Conservation (phyloP, 2,113 vertebrate genomes). For the Grantiella picta region DNA sequence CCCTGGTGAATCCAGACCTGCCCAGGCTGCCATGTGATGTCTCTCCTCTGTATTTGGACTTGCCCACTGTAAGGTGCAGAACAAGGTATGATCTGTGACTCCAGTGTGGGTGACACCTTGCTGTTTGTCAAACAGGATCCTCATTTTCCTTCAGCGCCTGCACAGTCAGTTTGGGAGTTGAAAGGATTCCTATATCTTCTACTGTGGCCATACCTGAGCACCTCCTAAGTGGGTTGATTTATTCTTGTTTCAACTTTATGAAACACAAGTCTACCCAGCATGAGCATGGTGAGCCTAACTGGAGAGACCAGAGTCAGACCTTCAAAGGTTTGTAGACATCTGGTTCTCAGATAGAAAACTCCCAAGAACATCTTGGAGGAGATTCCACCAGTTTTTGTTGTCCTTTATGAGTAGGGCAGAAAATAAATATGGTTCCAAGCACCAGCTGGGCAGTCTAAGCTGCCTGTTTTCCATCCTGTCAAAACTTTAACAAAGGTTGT, state of each 20-base stretch:
- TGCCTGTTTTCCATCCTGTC: not conserved
- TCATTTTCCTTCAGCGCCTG: not conserved
- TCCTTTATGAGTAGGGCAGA: not conserved
- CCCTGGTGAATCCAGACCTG: slow-evolving; percentile 11
- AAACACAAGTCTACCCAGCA: not conserved
- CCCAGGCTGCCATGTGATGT: slow-evolving; percentile 48
- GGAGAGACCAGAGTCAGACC: not conserved
- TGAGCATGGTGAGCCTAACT: not conserved
- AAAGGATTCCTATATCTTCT: not conserved
- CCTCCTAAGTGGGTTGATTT: not conserved
- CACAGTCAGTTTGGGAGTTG: not conserved
- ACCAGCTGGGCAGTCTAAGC: not conserved
- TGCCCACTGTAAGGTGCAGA: slow-evolving; percentile 23
- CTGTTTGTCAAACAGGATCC: not conserved
- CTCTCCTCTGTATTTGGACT: not conserved
- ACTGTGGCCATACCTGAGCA: not conserved
- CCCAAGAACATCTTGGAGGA: not conserved
- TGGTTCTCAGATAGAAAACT: not conserved
- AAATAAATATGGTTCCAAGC: not conserved
- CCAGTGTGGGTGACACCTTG: not conserved
- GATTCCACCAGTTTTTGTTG: not conserved
- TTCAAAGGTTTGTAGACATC: not conserved
- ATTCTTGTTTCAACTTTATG: not conserved
- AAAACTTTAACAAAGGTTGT: not conserved
- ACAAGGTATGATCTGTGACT: slow-evolving; percentile 41